These are phyloP conservation scores for Pasiphila rectangulata DNA, from an alignment of 2,888 invertebrate species.

Conservation along the genomic window DNA sequence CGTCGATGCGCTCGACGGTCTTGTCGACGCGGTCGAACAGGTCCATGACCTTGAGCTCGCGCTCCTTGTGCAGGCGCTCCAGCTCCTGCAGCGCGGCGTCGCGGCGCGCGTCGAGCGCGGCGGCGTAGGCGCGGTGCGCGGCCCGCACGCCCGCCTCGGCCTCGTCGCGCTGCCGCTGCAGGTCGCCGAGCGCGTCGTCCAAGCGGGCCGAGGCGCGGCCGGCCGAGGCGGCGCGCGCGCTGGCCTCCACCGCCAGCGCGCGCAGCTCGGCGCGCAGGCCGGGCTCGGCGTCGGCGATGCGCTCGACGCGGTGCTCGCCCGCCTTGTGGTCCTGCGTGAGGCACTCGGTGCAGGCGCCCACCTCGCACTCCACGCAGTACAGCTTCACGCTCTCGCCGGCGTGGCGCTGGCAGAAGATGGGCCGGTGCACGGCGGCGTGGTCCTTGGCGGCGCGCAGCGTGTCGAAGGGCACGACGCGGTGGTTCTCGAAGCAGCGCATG, in stretches of 20 bases:
- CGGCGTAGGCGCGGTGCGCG: slow-evolving; percentile 89
- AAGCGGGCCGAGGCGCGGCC: slow-evolving; percentile 87
- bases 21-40: slow-evolving; percentile 91
- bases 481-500: slow-evolving; percentile 98
- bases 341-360: slow-evolving; percentile 94
- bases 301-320: slow-evolving; percentile 90
- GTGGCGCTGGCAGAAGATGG: slow-evolving; percentile 91
- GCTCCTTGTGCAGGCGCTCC: slow-evolving; percentile 88
- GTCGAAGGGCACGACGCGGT: slow-evolving; percentile 93
- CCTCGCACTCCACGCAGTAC: slow-evolving; percentile 93
- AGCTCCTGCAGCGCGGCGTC: slow-evolving; percentile 88
- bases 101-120: slow-evolving; percentile 89
- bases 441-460: slow-evolving; percentile 90
- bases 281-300: slow-evolving; percentile 89
- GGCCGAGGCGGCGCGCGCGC: slow-evolving; percentile 87
- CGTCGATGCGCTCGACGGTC: slow-evolving; percentile 90
- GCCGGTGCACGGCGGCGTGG: slow-evolving; percentile 92
- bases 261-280: slow-evolving; percentile 89
- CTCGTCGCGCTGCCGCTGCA: slow-evolving; percentile 92
- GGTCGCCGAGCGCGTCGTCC: slow-evolving; percentile 89
- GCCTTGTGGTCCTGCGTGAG: slow-evolving; percentile 90
- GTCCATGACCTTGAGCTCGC: slow-evolving; percentile 95
- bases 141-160: slow-evolving; percentile 91
- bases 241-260: slow-evolving; percentile 87
- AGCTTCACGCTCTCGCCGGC: slow-evolving; percentile 91